Conservation (phyloP, 2,888 invertebrate genomes). For the Tenthredo scrophulariae region DNA sequence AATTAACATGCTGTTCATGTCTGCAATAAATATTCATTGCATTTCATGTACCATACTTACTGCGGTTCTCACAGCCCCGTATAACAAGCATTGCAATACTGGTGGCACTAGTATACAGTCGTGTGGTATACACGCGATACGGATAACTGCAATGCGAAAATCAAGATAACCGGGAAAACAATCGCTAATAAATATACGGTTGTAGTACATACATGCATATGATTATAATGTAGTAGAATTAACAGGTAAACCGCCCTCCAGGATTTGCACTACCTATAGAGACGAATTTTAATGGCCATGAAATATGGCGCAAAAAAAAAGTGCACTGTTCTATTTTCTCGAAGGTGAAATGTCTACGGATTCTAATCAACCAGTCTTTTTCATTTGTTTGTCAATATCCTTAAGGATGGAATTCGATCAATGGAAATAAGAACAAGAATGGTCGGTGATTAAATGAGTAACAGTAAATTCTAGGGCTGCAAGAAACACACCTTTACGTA, state of each 20-base stretch:
- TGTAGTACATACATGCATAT: background rate
- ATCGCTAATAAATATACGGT: constrained; percentile 7
- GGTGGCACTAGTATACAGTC: background rate
- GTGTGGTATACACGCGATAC: background rate
- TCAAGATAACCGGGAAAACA: constrained; percentile 8
- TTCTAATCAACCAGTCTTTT: background rate
- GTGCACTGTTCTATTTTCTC: background rate
- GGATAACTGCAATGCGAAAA: background rate
- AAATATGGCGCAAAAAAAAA: background rate
- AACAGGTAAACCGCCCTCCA: background rate
- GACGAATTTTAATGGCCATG: background rate
- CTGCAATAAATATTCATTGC: constrained; percentile 33
- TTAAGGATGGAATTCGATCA: background rate
- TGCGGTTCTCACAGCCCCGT: background rate
- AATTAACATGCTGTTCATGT: constrained; percentile 21
- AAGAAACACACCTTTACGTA: constrained; percentile 17
- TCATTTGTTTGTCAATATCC: background rate
- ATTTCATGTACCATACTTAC: background rate
- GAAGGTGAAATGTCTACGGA: background rate
- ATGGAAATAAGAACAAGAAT: background rate
- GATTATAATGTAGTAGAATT: background rate
- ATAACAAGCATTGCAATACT: background rate
- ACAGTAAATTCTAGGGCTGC: constrained; percentile 11
- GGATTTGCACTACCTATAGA: background rate
- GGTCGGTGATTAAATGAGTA: background rate